phyloP scores from a whole-genome alignment of 2,797 vertebrate genomes.

The Acanthurus lineatus region DNA sequence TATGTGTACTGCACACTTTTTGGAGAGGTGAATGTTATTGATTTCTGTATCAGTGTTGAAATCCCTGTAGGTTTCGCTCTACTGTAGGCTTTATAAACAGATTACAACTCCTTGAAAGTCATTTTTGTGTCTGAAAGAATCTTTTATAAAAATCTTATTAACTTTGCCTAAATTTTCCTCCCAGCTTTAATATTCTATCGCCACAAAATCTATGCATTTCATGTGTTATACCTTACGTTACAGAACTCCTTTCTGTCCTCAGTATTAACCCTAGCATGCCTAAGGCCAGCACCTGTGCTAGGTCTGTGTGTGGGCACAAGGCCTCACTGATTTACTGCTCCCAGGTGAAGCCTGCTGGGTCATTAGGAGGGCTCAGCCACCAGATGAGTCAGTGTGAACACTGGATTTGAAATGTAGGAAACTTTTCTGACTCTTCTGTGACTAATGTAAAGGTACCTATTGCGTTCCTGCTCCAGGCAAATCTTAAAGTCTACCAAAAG shows the following conservation, averaged over 20 bases:
- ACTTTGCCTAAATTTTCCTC: not conserved
- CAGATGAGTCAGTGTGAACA: not conserved
- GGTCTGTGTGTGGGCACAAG: constrained; percentile 32
- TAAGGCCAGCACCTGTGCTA: constrained; percentile 59
- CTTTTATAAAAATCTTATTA: not conserved
- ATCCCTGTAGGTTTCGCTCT: constrained; percentile 11
- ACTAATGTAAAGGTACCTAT: constrained; percentile 4
- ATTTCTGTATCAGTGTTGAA: constrained; percentile 10
- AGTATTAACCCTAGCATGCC: not conserved
- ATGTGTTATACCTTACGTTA: not conserved
- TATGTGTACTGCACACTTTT: constrained; percentile 24
- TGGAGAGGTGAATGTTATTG: not conserved
- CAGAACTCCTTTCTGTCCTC: not conserved
- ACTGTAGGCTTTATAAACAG: not conserved
- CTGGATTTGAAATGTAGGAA: constrained; percentile 18
- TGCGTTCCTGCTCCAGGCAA: constrained; percentile 39
- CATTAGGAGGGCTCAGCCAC: constrained; percentile 3
- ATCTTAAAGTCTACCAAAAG: constrained; percentile 21
- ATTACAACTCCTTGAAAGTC: not conserved
- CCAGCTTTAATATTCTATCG: not conserved
- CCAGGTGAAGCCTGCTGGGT: constrained; percentile 62
- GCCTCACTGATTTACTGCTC: constrained; percentile 59
- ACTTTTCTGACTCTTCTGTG: constrained; percentile 15
- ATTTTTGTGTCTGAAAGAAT: not conserved
- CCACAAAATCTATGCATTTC: not conserved